Conservation (phyloP, 2,888 invertebrate species). For the Dimorphilus gyrociliatus region DNA sequence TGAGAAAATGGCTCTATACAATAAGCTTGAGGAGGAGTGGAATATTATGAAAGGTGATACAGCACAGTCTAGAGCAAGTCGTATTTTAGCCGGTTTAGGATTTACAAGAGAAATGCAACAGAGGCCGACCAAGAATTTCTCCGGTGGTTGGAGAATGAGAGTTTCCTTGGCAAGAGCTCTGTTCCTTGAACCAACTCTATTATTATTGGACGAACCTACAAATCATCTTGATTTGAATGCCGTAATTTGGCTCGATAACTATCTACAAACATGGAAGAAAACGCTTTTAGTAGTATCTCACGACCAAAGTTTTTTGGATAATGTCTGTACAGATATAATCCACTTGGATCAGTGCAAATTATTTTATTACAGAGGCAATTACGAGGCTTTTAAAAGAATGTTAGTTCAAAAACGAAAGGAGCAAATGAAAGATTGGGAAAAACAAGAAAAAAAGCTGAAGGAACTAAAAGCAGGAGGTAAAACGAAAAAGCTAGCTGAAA, state of each 20-base stretch:
- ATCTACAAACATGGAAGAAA: slow-evolving; percentile 95
- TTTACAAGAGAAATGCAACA: slow-evolving; percentile 62
- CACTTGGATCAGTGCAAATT: slow-evolving; percentile 87
- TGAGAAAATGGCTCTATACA: not conserved
- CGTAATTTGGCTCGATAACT: slow-evolving; percentile 99
- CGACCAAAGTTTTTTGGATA: slow-evolving; percentile 98
- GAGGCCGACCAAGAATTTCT: slow-evolving; percentile 53
- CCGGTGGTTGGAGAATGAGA: slow-evolving; percentile 94
- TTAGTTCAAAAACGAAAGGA: slow-evolving; percentile 84
- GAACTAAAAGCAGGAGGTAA: slow-evolving; percentile 87
- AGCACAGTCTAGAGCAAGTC: slow-evolving; percentile 83
- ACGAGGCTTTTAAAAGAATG: slow-evolving; percentile 81
- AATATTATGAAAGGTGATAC: slow-evolving; percentile 93
- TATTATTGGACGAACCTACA: slow-evolving; percentile 94
- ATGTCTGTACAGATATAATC: slow-evolving; percentile 96
- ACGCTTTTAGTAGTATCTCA: slow-evolving; percentile 94
- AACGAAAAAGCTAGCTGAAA: slow-evolving; percentile 82
- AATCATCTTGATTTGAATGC: slow-evolving; percentile 98
- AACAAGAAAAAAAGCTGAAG: slow-evolving; percentile 87
- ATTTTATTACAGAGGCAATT: slow-evolving; percentile 76
- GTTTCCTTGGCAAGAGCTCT: slow-evolving; percentile 84
- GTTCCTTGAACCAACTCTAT: slow-evolving; percentile 87
- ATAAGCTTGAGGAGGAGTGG: slow-evolving; percentile 82
- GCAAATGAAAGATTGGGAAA: slow-evolving; percentile 89
- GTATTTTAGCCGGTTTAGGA: slow-evolving; percentile 91